Percentiles rank a stretch among this genome's conserved stretches.
These are phyloP conservation scores for Campylomormyrus numenius DNA, from an alignment of 2,113 vertebrate species.

Conservation along the genomic window DNA sequence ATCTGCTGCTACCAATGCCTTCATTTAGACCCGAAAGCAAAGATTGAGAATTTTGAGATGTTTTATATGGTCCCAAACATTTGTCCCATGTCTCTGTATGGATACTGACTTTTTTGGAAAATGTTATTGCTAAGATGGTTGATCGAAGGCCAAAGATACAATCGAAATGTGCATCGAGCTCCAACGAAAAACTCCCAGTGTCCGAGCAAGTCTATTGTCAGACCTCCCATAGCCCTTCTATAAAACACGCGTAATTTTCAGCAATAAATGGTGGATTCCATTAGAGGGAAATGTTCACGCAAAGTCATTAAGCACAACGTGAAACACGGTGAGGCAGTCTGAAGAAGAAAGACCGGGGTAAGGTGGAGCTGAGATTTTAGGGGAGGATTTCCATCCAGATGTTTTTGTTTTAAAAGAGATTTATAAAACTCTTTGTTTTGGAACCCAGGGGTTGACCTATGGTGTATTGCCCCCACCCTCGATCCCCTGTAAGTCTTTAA, in stretches of 20 bases:
- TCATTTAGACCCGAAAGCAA: not conserved
- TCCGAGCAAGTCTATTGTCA: not conserved
- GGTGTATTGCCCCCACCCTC: conserved; percentile 22
- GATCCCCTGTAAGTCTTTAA: conserved; percentile 48
- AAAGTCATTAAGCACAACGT: conserved; percentile 35
- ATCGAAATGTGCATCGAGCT: not conserved
- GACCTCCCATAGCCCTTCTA: conserved; percentile 31
- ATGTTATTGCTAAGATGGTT: not conserved
- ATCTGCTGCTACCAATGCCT: not conserved
- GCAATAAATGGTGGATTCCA: conserved; percentile 36
- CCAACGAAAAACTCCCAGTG: not conserved
- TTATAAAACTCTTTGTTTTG: conserved; percentile 53
- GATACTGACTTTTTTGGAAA: not conserved
- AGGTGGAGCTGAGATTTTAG: not conserved
- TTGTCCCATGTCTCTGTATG: not conserved
- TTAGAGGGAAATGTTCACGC: conserved; percentile 40
- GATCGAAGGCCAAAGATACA: not conserved
- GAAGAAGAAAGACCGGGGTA: conserved; percentile 15
- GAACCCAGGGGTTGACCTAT: conserved; percentile 41
- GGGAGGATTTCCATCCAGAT: conserved; percentile 41
- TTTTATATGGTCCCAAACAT: not conserved
- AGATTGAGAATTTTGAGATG: not conserved
- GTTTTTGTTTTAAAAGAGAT: conserved; percentile 54
- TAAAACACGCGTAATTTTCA: conserved; percentile 35
- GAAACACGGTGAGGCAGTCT: conserved; percentile 40